Conservation (phyloP, 2,797 vertebrate genomes). For the Scyliorhinus canicula region DNA sequence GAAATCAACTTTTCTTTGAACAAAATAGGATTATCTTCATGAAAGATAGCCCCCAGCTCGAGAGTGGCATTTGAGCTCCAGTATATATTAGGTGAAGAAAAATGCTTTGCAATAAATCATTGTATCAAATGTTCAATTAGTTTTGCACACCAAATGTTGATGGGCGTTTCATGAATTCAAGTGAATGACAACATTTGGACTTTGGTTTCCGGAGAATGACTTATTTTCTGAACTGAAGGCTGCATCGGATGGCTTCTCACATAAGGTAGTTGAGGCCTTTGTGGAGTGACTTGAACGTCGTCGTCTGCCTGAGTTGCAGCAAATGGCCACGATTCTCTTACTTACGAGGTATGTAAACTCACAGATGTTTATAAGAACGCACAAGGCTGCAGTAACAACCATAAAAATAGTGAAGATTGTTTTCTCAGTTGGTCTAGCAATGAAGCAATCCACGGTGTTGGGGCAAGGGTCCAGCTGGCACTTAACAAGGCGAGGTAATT, state of each 20-base stretch:
- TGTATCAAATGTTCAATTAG: not conserved
- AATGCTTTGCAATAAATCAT: not conserved
- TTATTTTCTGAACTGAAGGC: not conserved
- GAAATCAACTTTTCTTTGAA: not conserved
- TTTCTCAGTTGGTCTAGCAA: slow-evolving; percentile 80
- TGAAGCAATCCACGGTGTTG: slow-evolving; percentile 77
- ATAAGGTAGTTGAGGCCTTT: not conserved
- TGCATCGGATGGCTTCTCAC: not conserved
- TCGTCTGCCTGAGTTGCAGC: not conserved
- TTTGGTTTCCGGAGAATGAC: not conserved
- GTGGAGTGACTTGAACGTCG: not conserved
- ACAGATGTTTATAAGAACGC: slow-evolving; percentile 72
- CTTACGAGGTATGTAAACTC: slow-evolving; percentile 74
- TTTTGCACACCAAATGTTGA: not conserved
- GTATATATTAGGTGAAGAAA: not conserved
- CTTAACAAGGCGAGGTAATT: slow-evolving; percentile 75
- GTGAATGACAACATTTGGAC: not conserved
- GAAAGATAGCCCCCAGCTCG: too few relatives aligned
- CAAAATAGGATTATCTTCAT: not conserved
- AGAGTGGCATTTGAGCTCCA: not conserved
- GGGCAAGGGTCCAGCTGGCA: slow-evolving; percentile 75
- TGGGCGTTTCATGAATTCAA: not conserved
- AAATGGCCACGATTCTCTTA: slow-evolving; percentile 51
- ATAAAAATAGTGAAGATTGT: slow-evolving; percentile 84
- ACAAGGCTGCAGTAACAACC: slow-evolving; percentile 69